Evolutionary conservation across 2,797 vertebrate genomes (phyloP), one percentile per base, ranked within the genome.

Genomic region (Miichthys miiuy): DNA sequence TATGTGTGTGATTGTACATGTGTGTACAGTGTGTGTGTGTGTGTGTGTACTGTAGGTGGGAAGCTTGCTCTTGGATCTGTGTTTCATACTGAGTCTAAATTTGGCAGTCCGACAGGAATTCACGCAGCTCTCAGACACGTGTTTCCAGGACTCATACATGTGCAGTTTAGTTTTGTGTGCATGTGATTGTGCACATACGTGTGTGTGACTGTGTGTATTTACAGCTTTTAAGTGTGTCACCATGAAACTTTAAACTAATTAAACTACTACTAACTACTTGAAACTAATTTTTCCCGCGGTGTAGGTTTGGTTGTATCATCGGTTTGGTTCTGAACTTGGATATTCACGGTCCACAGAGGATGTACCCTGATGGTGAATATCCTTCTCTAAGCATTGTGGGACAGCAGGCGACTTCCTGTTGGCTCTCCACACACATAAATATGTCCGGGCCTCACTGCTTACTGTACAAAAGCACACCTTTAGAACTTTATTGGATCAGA

Each of bases 11-110:
- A 2, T 8, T 47, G 25, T 38, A 20, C 18, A 7, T 46, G 23
- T 41, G 23, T n/a, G 38, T 42, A 8, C 11, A 4, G 68, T 56
- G 38, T 57, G 34, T 55, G 41, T 52, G 11, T 55, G 51, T 50
- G 54, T 61, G 38, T 71, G 71, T 44, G 54, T n/a, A 1, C 48
- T 57, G 41, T 25, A 52, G 20, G 38, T 50, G n/a, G n/a, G 21
- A n/a, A 60, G 47, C 73, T 48, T 20, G 21, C 42, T 72, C 42
- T 75, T 68, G 47, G 75, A 71, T 85, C 38, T 70, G 48, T 73
- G 54, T 62, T 76, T 72, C 14, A n/a, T 70, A 4, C 46, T 1
- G 52, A 57, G 68, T 80, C 69, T 85, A 68, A 79, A 75, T 74
- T 63, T 66, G 61, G 68, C 27, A 5, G 52, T 56, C 63, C 61